These are phyloP conservation scores for Chinchilla lanigera DNA, from an alignment of 2,113 vertebrate genomes.

Conservation along the genomic window DNA sequence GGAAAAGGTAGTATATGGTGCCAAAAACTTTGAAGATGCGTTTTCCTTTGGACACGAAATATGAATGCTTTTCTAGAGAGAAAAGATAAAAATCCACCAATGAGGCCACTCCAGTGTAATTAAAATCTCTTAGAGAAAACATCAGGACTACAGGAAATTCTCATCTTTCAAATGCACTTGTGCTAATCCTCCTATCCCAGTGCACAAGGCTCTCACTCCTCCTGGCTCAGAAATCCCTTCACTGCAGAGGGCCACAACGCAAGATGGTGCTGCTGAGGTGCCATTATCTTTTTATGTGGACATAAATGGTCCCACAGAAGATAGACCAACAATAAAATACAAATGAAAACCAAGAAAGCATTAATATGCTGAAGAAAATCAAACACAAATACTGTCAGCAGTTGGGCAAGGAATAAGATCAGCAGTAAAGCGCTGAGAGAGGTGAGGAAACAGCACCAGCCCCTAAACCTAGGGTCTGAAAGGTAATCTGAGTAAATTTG, in stretches of 20 bases:
- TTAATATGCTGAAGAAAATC: slow-evolving; percentile 51
- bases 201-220: background rate
- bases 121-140: slow-evolving; percentile 49
- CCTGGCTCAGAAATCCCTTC: background rate
- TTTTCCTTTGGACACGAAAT: slow-evolving; percentile 88
- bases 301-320: background rate
- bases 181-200: background rate
- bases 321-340: background rate
- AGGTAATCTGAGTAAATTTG: slow-evolving; percentile 6
- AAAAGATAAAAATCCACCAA: background rate
- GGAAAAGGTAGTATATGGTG: slow-evolving; percentile 85
- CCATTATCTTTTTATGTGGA: slow-evolving; percentile 36
- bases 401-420: slow-evolving; percentile 7
- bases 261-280: slow-evolving; percentile 16
- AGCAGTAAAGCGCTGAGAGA: background rate
- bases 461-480: background rate
- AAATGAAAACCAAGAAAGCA: background rate
- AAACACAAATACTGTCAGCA: slow-evolving; percentile 29
- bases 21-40: slow-evolving; percentile 86
- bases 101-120: slow-evolving; percentile 18
- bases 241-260: background rate
- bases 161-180: background rate
- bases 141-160: slow-evolving; percentile 19
- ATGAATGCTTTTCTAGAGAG: slow-evolving; percentile 87
- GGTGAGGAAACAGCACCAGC: background rate